Percentiles rank a stretch among this genome's conserved stretches.
Evolutionary conservation across 2,113 vertebrate genomes (phyloP).

Genomic region (Actenoides lindsayi): DNA sequence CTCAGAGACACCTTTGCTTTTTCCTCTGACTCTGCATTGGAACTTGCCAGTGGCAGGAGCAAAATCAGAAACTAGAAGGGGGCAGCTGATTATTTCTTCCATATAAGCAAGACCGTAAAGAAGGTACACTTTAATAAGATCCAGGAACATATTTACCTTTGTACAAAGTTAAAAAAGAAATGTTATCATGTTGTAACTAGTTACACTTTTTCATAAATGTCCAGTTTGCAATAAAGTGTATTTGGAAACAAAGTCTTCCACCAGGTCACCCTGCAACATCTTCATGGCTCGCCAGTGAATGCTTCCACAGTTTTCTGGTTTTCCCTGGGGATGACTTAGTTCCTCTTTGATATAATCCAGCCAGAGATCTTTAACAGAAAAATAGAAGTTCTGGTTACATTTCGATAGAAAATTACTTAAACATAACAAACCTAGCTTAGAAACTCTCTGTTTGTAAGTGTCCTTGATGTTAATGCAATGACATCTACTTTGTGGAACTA

Average conservation of each 20-base stretch:
- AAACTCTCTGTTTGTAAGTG: background rate
- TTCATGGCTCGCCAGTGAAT: constrained; percentile 98
- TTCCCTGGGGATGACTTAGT: constrained; percentile 81
- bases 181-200: background rate
- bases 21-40: background rate
- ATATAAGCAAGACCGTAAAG: background rate
- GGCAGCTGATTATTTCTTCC: background rate
- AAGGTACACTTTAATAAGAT: background rate
- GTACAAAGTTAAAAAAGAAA: background rate
- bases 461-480: background rate
- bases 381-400: background rate
- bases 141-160: background rate
- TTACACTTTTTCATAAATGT: constrained; percentile 70
- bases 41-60: background rate
- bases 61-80: background rate
- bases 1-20: background rate
- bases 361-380: constrained; percentile 87
- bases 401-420: background rate
- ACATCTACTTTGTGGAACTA: background rate
- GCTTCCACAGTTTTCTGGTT: constrained; percentile 86
- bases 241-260: constrained; percentile 87
- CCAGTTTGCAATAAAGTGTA: constrained; percentile 90
- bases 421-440: background rate
- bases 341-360: constrained; percentile 92
- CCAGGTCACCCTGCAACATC: constrained; percentile 83